Conservation (phyloP, 2,888 invertebrate genomes). For the Caenorhabditis wallacei region DNA sequence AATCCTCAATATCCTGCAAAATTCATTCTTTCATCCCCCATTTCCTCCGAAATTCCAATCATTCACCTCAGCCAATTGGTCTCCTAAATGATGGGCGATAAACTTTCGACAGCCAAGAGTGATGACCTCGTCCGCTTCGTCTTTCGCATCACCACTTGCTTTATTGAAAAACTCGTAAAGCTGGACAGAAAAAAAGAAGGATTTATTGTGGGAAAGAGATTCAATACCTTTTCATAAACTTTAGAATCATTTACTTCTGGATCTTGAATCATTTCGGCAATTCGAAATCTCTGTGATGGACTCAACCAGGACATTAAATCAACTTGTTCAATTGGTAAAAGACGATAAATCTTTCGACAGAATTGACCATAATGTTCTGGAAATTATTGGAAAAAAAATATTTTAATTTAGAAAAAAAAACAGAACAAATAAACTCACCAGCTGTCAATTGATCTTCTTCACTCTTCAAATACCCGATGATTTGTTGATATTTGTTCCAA, state of each 20-base stretch:
- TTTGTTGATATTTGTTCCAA: constrained; percentile 68
- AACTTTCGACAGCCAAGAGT: constrained; percentile 72
- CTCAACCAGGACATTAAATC: constrained; percentile 72
- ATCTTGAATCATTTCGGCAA: constrained; percentile 71
- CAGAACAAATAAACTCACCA: constrained; percentile 33
- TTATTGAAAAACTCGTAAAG: constrained; percentile 70
- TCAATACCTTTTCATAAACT: constrained; percentile 69
- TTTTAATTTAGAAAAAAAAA: no score
- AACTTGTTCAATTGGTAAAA: constrained; percentile 70
- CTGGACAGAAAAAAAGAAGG: constrained; percentile 40
- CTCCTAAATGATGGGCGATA: constrained; percentile 73
- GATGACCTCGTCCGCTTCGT: constrained; percentile 71
- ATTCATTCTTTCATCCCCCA: constrained; percentile 10
- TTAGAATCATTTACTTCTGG: constrained; percentile 64
- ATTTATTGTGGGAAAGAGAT: background rate
- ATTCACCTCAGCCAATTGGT: constrained; percentile 71
- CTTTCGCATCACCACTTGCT: constrained; percentile 68
- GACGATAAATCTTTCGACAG: constrained; percentile 75
- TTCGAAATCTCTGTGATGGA: constrained; percentile 59
- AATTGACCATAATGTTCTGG: constrained; percentile 75
- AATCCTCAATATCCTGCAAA: constrained; percentile 70
- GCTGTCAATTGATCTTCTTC: constrained; percentile 69
- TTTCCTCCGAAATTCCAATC: constrained; percentile 10
- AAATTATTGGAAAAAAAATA: background rate
- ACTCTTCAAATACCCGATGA: constrained; percentile 67